Conservation (phyloP, 2,113 vertebrate genomes). For the Cyphomyrus discorhynchus region DNA sequence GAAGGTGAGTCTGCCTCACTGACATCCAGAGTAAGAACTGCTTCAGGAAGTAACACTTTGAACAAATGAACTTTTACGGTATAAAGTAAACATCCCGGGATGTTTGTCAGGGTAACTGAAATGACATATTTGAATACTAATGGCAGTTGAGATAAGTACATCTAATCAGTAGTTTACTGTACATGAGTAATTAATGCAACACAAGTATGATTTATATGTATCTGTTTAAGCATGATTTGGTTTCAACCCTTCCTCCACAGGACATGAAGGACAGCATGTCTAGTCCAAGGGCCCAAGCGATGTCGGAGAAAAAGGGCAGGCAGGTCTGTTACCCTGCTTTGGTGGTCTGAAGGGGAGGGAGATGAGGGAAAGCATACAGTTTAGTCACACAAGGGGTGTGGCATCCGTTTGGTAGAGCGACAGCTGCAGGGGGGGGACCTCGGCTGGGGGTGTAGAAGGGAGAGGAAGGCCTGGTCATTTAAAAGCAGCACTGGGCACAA, state of each 20-base stretch:
- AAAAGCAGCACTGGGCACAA: background rate
- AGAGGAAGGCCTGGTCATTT: background rate
- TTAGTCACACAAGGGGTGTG: background rate
- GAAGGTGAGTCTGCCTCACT: constrained; percentile 65
- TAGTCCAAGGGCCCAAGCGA: constrained; percentile 65
- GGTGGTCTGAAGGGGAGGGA: background rate
- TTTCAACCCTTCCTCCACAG: constrained; percentile 48
- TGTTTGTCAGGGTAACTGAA: background rate
- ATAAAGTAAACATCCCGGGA: background rate
- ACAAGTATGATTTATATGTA: background rate
- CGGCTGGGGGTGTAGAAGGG: background rate
- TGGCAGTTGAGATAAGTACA: background rate
- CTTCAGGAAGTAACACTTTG: background rate
- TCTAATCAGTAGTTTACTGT: background rate
- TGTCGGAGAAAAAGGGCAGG: constrained; percentile 74
- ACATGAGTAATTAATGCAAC: background rate
- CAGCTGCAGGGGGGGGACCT: background rate
- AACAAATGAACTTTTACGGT: background rate
- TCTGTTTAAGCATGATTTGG: background rate
- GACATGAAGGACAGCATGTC: constrained; percentile 97
- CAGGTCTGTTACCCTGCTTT: constrained; percentile 64
- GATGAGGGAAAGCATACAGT: background rate
- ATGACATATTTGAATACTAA: background rate
- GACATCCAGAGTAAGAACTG: background rate
- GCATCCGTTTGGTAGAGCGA: background rate